Conservation (phyloP, 1,140 invertebrate species). For the Drosophila cardini region DNA sequence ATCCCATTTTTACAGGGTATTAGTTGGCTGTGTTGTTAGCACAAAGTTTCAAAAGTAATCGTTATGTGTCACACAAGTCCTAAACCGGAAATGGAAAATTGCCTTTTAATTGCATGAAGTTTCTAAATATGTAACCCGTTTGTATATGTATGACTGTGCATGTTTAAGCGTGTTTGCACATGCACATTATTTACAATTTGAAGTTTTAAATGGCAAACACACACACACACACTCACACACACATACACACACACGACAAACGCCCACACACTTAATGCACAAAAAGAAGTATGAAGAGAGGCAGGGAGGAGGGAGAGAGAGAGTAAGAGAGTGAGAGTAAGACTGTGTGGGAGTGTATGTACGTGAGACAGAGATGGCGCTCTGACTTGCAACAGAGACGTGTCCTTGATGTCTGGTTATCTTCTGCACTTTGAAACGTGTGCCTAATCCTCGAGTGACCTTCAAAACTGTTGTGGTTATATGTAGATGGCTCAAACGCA, state of each 20-base stretch:
- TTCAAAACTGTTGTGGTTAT: slow-evolving; percentile 42
- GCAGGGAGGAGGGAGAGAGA: too few relatives aligned
- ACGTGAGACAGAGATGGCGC: neutral
- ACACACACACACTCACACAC: slow-evolving; percentile 17
- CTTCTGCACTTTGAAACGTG: slow-evolving; percentile 43
- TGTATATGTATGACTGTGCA: slow-evolving; percentile 25
- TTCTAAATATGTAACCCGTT: slow-evolving; percentile 49
- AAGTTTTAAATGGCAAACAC: slow-evolving; percentile 29
- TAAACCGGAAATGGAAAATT: slow-evolving; percentile 55
- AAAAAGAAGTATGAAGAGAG: neutral
- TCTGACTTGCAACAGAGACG: slow-evolving; percentile 26
- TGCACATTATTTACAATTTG: slow-evolving; percentile 49
- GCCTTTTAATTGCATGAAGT: slow-evolving; percentile 74
- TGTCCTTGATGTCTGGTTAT: slow-evolving; percentile 53
- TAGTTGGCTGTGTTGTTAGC: neutral
- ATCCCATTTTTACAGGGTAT: slow-evolving; percentile 14
- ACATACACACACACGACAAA: slow-evolving; percentile 2
- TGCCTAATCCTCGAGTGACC: slow-evolving; percentile 54
- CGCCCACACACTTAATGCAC: slow-evolving; percentile 2
- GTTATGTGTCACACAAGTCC: slow-evolving; percentile 48
- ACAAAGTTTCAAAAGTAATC: slow-evolving; percentile 45
- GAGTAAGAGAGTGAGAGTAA: neutral
- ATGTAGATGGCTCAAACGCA: slow-evolving; percentile 17
- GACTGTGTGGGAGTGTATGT: neutral
- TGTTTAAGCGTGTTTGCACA: slow-evolving; percentile 24